Evolutionary conservation across 2,113 vertebrate species (phyloP), one percentile per base, ranked within the genome.

Genomic region (Gnathonemus echidnorhynchus): DNA sequence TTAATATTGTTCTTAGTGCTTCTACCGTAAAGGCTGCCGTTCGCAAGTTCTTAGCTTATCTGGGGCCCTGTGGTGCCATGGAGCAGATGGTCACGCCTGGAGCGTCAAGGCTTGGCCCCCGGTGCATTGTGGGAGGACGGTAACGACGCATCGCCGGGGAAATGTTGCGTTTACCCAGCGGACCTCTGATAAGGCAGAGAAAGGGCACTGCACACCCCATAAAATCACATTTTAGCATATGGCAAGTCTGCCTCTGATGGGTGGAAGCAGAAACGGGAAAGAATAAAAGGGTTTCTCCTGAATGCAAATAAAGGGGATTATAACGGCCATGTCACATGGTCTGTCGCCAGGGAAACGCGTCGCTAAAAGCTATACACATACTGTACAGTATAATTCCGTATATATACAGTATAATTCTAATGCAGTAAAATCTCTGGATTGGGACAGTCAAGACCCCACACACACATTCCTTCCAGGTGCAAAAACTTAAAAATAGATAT

Each of bases 11-110:
- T 80, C 35, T 42, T 80, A 42, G 15, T 80, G 31, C 74, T 80
- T 42, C 31, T 80, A 39, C 74, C 35, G 6, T 42, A 42, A 80
- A 17, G 74, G 74, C 74, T 7, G 74, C 74, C 17, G 5, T 5
- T 80, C 6, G 13, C 35, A 42, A 80, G 35, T 42, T 80, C 74
- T 80, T 8, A 80, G 74, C 17, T 80, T 77, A 49, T 88, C 87
- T 80, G 49, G 66, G 62, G 15, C 58, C 66, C 58, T 27, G 42
- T 49, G 45, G 66, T 15, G 88, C 62, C 24, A 3, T n/a, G 10
- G 27, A 89, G 48, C 88, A 89, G 88, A 89, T 89, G 88, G 88
- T 49, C 27, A 3, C 6, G 88, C 48, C 70, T 21, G 42, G 27
- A 53, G 86, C 27, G 11, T 21, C 84, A n/a, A 27, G 45, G 46